Evolutionary conservation across 2,888 invertebrate species (phyloP), one percentile per base, ranked within the genome.

Genomic region (Pyrgus malvae): DNA sequence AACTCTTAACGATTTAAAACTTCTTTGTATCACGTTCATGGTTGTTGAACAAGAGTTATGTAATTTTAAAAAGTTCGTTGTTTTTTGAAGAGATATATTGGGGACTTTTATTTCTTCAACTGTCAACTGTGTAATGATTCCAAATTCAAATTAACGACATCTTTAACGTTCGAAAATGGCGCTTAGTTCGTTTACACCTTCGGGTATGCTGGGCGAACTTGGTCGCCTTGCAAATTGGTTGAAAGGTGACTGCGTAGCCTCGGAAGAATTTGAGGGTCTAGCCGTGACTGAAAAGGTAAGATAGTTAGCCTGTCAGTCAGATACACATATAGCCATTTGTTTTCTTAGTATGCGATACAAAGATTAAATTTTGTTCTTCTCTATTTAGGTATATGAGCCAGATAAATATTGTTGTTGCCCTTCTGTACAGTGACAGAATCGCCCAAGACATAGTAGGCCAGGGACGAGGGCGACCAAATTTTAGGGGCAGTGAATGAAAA

Each of bases 241-340:
- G 51, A 86, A 82, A 61, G 88, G 90, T 1, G 89, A 90, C 62
- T 89, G 89, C 62, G 65, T 87, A 4, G 65, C 81, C 4, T 59
- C 83, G 1, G 85, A 85, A 62, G 86, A 89, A 63, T 86, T 83
- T 57, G 80, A 77, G 8, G 88, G 89, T 6, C 64, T 89, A 1
- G 76, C 88, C 11, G 89, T 88, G 29, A 83, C 86, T 11, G 90
- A 88, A 65, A 89, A 89, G 88, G 90, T 88, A 66, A 77, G 78
- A 35, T 16, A 17, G 14, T 35, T 9, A 9, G 9, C 4, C 17
- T 14, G 35, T n/a, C n/a, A n/a, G n/a, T n/a, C n/a, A n/a, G n/a
- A n/a, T n/a, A n/a, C n/a, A n/a, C n/a, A n/a, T n/a, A n/a, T n/a
- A n/a, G n/a, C n/a, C n/a, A n/a, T n/a, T n/a, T n/a, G n/a, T n/a